Base-by-base conservation (phyloP, 2,113 vertebrate genomes). In the Equus przewalskii region DNA sequence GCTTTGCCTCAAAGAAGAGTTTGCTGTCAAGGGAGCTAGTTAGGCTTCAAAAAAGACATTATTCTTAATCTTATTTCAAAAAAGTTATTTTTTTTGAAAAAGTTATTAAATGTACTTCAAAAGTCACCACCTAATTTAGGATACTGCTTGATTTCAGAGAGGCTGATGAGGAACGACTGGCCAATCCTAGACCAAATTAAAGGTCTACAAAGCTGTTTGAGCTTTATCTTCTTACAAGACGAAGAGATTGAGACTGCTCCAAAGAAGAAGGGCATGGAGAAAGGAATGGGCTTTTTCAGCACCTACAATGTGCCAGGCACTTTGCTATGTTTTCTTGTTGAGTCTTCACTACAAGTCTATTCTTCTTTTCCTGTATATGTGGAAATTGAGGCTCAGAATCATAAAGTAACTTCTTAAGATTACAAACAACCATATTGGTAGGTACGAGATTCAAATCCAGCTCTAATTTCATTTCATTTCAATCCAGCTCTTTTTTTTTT, bases 91-190 rank as follows among this genome's bases (percentile, higher is more conserved):
- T 54, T 54, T 90, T 16, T 41, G 4, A 36, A 72, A 84, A 76
- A 22, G 5, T 54, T 75, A 73, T 54, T 86, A 54, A 62, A 44
- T 73, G 67, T 83, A 90, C 73, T 87, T 90, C 19, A 73, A 82
- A 94, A 76, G 73, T 96, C 33, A n/a, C 24, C 49, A 89, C 30
- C 49, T 86, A 81, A 73, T 89, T 46, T 54, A 93, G 36, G 36
- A 56, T 72, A 67, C 26, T 56, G 44, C 7, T 97, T 70, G 36
- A 88, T 87, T 94, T 91, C 41, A 88, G 22, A 88, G 36, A 96
- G 26, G 44, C 46, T 87, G 28, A 64, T 21, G 46, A 62, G 4
- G 15, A 73, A 84, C 22, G 28, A 70, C 7, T 80, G 28, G 46
- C 4, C 30, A 90, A 64, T 54, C 16, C 6, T 26, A 87, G 22